These are phyloP conservation scores for Tholera decimalis DNA, from an alignment of 2,888 invertebrate species.

Conservation along the genomic window DNA sequence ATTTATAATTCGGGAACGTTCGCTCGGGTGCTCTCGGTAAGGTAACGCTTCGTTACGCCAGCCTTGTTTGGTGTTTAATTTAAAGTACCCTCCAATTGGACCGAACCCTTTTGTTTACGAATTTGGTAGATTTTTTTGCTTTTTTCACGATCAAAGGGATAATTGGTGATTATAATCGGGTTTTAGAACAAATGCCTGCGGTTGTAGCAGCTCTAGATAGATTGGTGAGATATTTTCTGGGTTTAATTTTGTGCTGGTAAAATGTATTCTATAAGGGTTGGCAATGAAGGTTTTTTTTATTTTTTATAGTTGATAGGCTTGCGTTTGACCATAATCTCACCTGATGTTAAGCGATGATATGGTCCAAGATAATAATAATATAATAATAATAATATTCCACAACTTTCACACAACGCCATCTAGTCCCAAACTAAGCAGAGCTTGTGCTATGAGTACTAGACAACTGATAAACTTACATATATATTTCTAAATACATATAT, in stretches of 20 bases:
- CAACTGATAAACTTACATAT: too few relatives aligned
- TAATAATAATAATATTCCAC: too few relatives aligned
- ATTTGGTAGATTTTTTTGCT: constrained; percentile 63
- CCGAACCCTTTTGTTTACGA: constrained; percentile 67
- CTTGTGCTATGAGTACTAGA: too few relatives aligned
- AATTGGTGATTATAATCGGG: constrained; percentile 70
- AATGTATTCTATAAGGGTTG: constrained; percentile 45
- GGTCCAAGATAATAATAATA: too few relatives aligned
- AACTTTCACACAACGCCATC: too few relatives aligned
- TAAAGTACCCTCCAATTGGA: constrained; percentile 63
- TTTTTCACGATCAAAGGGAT: constrained; percentile 73
- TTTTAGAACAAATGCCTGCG: constrained; percentile 60
- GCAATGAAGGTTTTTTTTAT: background rate
- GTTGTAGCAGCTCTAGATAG: constrained; percentile 46
- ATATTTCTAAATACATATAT: too few relatives aligned
- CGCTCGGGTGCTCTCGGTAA: constrained; percentile 33
- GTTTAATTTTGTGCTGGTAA: constrained; percentile 52
- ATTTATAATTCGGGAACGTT: constrained; percentile 44
- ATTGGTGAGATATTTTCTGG: constrained; percentile 48
- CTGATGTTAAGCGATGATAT: too few relatives aligned
- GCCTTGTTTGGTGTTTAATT: constrained; percentile 67
- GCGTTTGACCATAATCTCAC: too few relatives aligned
- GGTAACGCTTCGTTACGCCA: constrained; percentile 54
- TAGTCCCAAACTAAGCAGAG: too few relatives aligned
- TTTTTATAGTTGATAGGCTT: too few relatives aligned